Evolutionary conservation across 2,888 invertebrate species (phyloP), one percentile per base, ranked within the genome.

Genomic region (Alloplasta piceator): DNA sequence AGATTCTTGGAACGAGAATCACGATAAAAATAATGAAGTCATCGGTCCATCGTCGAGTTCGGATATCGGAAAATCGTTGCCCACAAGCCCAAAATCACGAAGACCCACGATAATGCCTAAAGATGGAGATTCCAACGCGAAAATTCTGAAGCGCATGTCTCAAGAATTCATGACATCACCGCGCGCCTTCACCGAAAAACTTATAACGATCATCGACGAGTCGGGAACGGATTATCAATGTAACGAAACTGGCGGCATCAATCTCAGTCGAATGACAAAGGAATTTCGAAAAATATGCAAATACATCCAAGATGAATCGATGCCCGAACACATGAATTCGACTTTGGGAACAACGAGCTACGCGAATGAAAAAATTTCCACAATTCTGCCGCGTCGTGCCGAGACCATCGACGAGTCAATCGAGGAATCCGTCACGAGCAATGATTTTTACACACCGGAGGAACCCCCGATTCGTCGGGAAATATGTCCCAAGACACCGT

Each of bases 181-280:
- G 0, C 79, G 81, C 26, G 84, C 81, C 43, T 92, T 91, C 56
- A 89, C 90, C 0, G 87, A 89, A 58, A 87, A 84, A 48, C 81
- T 92, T 10, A 77, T 91, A 10, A 89, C 90, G 4, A 88, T 91
- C 12, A 85, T 91, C 1, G 91, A 91, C 82, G 90, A 91, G 73
- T 87, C 90, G 3, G 75, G 87, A 6, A 67, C 86, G 3, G 83
- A 79, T 4, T 80, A 78, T 0, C 84, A 85, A 5, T 41, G 58
- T 4, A 72, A 64, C 16, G 83, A 87, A 7, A 67, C 6, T 6
- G 82, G 86, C 6, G 88, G 84, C n/a, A 78, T 87, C 0, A 87
- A 88, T 84, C 81, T 91, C 9, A 84, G 86, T 56, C 87, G 87
- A 82, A 85, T 91, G 67, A 89, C 88, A n/a, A 84, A 83, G 38